A percentile compares a stretch with the other conserved stretches of the same genome.
These are phyloP conservation scores for Batillaria attramentaria DNA, from an alignment of 1,140 invertebrate species.

Conservation along the genomic window DNA sequence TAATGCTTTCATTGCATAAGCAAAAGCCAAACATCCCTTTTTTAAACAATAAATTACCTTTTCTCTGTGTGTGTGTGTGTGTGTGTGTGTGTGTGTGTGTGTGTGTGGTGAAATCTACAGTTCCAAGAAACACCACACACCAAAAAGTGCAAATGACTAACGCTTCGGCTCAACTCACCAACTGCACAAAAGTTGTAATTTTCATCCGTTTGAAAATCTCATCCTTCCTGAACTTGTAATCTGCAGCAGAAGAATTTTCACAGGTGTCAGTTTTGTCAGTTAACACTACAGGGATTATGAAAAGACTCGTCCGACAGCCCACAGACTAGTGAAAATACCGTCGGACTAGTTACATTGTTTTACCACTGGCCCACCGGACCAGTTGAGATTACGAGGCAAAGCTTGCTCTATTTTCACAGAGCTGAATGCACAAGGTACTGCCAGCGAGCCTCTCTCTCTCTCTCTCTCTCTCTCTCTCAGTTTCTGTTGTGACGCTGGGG, in stretches of 20 bases:
- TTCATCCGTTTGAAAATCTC: constrained; percentile 76
- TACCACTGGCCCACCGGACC: no score
- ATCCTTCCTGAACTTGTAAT: constrained; percentile 71
- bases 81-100: constrained; percentile 19
- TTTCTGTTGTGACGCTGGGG: no score
- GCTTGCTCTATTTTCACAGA: no score
- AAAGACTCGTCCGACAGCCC: neutral
- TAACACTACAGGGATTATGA: neutral
- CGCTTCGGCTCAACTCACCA: constrained; percentile 60
- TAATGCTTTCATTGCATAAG: no score
- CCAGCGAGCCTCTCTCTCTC: no score
- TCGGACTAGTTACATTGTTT: neutral
- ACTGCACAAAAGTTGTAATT: constrained; percentile 72
- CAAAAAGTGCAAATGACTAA: neutral
- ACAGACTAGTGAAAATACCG: neutral
- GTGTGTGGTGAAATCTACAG: neutral
- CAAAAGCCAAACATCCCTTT: no score
- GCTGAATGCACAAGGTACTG: no score
- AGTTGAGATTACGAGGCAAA: no score
- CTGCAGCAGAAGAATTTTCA: constrained; percentile 54
- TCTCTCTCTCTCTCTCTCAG: no score
- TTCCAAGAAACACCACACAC: no score
- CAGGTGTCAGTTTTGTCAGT: no score
- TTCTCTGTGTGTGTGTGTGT: neutral
- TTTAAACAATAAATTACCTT: neutral